These are phyloP conservation scores for Antigone vipio DNA, from an alignment of 2,113 vertebrate species.

Conservation along the genomic window DNA sequence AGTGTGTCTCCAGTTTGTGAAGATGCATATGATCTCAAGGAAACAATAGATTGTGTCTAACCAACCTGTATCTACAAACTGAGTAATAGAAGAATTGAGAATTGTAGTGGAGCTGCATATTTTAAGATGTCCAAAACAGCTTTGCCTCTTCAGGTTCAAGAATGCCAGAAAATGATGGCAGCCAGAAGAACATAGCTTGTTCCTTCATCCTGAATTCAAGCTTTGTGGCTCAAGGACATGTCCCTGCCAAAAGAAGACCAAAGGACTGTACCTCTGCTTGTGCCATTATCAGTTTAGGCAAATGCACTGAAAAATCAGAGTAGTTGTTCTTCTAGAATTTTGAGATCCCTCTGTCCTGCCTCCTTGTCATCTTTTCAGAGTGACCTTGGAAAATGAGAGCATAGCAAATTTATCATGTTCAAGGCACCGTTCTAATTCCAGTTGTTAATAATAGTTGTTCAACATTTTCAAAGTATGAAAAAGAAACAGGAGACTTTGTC, in stretches of 20 bases:
- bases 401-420: not conserved
- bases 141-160: not conserved
- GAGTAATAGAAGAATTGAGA: not conserved
- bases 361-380: not conserved
- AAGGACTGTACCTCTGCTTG: not conserved
- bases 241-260: not conserved
- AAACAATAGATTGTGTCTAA: not conserved
- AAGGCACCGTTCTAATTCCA: not conserved
- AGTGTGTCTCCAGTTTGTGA: not conserved
- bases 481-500: not conserved
- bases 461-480: not conserved
- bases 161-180: not conserved
- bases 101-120: not conserved
- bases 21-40: not conserved
- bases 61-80: not conserved
- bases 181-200: not conserved
- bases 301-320: not conserved
- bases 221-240: not conserved
- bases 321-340: not conserved
- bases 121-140: not conserved
- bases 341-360: not conserved
- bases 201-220: not conserved
- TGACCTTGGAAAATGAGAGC: not conserved
- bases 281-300: not conserved
- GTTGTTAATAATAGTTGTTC: not conserved